Evolutionary conservation across 2,888 invertebrate genomes (phyloP).

Genomic region (Napeogenes sylphis): DNA sequence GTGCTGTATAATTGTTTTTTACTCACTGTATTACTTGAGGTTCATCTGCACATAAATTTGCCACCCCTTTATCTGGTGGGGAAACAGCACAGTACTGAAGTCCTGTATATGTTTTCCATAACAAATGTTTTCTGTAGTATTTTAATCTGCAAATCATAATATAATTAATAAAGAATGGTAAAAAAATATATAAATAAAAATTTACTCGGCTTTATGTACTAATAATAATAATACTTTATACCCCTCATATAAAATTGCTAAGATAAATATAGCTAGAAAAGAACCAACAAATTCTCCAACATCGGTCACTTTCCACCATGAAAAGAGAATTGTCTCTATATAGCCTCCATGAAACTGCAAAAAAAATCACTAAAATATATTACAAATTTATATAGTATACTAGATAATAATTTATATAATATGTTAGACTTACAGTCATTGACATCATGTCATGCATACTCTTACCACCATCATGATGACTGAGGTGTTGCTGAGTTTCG

Average conservation of each 20-base stretch:
- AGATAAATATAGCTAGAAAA: slow-evolving; percentile 92
- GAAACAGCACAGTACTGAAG: slow-evolving; percentile 91
- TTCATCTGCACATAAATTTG: slow-evolving; percentile 80
- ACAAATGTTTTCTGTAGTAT: slow-evolving; percentile 85
- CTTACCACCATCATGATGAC: background rate
- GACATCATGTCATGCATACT: slow-evolving; percentile 40
- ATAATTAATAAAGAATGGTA: slow-evolving; percentile 8
- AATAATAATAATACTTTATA: slow-evolving; percentile 60
- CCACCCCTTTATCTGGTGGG: slow-evolving; percentile 81
- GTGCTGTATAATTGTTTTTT: slow-evolving; percentile 2
- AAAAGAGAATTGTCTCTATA: slow-evolving; percentile 86
- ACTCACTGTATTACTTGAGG: slow-evolving; percentile 85
- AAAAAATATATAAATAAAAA: slow-evolving; percentile 4
- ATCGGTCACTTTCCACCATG: slow-evolving; percentile 87
- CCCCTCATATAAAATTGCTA: slow-evolving; percentile 97
- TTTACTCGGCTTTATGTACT: background rate
- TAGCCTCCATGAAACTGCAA: slow-evolving; percentile 90
- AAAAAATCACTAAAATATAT: slow-evolving; percentile 29
- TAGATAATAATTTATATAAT: background rate
- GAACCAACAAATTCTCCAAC: slow-evolving; percentile 90
- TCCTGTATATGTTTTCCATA: slow-evolving; percentile 92
- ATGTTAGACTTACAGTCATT: slow-evolving; percentile 53
- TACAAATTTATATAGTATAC: background rate
- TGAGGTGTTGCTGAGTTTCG: too few species aligned
- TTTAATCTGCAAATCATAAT: slow-evolving; percentile 69